These are phyloP conservation scores for Loxodonta africana DNA, from an alignment of 2,113 vertebrate species.

Conservation along the genomic window DNA sequence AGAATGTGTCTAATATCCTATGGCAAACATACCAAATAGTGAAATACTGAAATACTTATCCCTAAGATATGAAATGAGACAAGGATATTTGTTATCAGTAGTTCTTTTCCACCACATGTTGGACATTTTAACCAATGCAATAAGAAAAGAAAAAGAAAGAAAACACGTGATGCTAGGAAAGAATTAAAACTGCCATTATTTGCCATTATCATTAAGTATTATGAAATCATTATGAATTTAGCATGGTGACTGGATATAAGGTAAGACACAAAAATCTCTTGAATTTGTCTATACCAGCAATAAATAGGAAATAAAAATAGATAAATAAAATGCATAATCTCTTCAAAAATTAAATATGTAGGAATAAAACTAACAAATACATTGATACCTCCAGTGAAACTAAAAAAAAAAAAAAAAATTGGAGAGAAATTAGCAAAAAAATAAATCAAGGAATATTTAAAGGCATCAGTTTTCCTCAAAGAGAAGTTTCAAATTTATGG, in stretches of 20 bases:
- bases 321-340: background rate
- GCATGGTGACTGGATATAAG: background rate
- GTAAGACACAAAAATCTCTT: background rate
- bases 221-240: background rate
- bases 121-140: background rate
- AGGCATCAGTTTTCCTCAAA: background rate
- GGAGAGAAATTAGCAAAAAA: background rate
- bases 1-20: background rate
- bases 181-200: background rate
- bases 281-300: background rate
- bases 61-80: background rate
- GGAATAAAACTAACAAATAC: background rate
- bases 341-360: background rate
- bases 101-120: background rate
- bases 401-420: background rate
- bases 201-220: background rate
- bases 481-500: background rate
- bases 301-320: constrained; percentile 17
- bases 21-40: background rate
- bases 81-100: background rate
- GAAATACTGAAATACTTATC: background rate
- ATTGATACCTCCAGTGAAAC: background rate
- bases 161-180: background rate
- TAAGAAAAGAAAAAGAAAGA: background rate
- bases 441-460: background rate